Percentiles rank a stretch among this genome's conserved stretches.
These are phyloP conservation scores for Psilopsiagon aymara DNA, from an alignment of 2,113 vertebrate species.

Conservation along the genomic window DNA sequence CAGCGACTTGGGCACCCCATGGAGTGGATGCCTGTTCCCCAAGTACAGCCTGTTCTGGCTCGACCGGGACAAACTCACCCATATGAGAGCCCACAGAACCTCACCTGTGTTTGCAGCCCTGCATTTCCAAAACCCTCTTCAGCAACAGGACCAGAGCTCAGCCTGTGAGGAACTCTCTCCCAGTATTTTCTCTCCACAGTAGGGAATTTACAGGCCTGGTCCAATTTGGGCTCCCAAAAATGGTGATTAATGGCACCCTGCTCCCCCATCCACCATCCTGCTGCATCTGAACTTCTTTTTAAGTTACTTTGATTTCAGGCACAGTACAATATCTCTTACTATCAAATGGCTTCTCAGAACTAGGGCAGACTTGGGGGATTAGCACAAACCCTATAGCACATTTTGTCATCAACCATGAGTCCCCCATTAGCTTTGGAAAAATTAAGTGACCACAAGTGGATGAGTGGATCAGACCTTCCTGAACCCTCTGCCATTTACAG, in stretches of 20 bases:
- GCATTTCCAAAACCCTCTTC: background rate
- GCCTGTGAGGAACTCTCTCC: accelerated
- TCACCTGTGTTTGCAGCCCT: background rate
- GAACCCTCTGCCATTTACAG: background rate
- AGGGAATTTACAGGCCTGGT: background rate
- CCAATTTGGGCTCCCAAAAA: background rate
- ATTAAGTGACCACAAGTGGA: background rate
- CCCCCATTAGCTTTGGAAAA: background rate
- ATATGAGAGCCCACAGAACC: background rate
- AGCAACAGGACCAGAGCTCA: background rate
- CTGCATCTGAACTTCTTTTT: background rate
- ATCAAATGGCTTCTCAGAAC: background rate
- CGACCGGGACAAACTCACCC: background rate
- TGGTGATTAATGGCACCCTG: background rate
- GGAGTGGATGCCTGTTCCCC: background rate
- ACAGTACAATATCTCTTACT: background rate
- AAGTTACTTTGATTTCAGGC: background rate
- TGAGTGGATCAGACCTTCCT: background rate
- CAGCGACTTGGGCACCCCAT: accelerated
- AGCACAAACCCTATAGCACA: background rate
- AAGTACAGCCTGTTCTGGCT: background rate
- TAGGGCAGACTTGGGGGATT: background rate
- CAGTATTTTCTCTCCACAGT: background rate
- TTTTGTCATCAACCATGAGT: background rate
- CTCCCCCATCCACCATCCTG: background rate